phyloP scores from a whole-genome alignment of 2,113 vertebrate species.

The Castor canadensis region DNA sequence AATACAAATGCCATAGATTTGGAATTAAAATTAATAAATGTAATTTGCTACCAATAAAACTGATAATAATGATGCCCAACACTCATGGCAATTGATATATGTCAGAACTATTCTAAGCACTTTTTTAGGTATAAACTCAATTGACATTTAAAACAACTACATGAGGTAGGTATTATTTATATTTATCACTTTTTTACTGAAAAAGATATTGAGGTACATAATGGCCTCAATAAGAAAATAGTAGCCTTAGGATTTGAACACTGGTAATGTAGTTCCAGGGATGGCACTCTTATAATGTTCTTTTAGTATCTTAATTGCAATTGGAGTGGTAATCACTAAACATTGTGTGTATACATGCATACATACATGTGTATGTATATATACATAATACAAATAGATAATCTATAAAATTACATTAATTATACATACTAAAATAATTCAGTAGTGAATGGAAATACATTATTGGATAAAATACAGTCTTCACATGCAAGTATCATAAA shows the following conservation, averaged over 20 bases:
- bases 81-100: background rate
- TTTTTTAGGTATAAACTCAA: constrained; percentile 9
- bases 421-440: background rate
- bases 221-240: background rate
- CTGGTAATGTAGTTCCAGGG: background rate
- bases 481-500: background rate
- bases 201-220: background rate
- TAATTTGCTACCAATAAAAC: background rate
- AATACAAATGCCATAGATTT: background rate
- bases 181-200: background rate
- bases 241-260: background rate
- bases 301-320: background rate
- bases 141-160: background rate
- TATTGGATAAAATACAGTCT: background rate
- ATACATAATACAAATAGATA: background rate
- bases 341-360: background rate
- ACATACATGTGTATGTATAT: too few species aligned
- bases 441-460: background rate
- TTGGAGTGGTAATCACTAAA: background rate
- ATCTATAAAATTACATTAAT: background rate
- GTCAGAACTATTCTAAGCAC: background rate
- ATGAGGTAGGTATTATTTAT: background rate
- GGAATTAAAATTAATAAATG: background rate
- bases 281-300: background rate
- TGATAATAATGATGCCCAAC: background rate